Percentiles rank a stretch among this genome's conserved stretches.
Evolutionary conservation across 2,113 vertebrate genomes (phyloP).

Genomic region (Hassar affinis): DNA sequence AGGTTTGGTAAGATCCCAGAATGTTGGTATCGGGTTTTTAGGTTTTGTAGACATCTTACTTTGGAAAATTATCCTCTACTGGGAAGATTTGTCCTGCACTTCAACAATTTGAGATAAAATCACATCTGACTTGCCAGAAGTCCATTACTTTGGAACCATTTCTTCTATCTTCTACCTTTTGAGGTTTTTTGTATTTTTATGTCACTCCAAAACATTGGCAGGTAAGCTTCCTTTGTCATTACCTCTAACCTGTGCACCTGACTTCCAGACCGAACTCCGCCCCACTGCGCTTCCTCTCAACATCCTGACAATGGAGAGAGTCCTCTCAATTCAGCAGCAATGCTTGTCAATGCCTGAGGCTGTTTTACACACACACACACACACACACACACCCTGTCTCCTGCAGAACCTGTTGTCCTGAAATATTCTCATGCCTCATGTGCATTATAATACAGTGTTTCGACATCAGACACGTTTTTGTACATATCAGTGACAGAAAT

Average conservation of each 20-base stretch:
- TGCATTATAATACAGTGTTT: neutral
- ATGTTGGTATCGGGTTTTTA: neutral
- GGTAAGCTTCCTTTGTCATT: conserved; percentile 16
- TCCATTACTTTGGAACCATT: neutral
- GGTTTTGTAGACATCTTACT: conserved; percentile 1
- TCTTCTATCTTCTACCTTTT: neutral
- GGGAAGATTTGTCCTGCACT: neutral
- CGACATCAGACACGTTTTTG: neutral
- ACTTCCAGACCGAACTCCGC: conserved; percentile 25
- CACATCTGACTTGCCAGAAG: neutral
- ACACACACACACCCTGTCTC: conserved; percentile 31
- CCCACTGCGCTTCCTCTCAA: conserved; percentile 6
- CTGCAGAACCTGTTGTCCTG: conserved; percentile 36
- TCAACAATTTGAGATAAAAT: neutral
- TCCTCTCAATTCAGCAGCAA: neutral
- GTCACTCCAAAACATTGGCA: neutral
- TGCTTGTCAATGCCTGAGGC: conserved; percentile 22
- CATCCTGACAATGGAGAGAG: neutral
- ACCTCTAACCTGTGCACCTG: conserved; percentile 63
- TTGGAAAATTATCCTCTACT: neutral
- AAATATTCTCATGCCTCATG: neutral
- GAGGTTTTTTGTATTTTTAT: neutral
- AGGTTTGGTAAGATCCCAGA: neutral
- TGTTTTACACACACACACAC: conserved; percentile 37
- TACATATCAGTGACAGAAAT: neutral